These are phyloP conservation scores for Drosophila albomicans DNA, from an alignment of 1,140 invertebrate genomes.

Conservation along the genomic window DNA sequence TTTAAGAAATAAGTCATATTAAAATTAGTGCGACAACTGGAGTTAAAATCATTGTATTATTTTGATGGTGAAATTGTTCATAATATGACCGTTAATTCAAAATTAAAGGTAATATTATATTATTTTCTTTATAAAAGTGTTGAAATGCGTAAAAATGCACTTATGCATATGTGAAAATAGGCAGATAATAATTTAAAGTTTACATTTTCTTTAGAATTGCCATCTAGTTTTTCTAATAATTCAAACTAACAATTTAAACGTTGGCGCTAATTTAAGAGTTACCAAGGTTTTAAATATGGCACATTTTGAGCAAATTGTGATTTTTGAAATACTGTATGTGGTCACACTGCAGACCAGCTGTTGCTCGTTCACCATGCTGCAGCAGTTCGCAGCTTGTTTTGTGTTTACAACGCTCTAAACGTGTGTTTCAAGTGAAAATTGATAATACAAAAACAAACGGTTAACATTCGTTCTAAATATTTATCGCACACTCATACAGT, in stretches of 20 bases:
- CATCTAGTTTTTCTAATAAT: too few species aligned
- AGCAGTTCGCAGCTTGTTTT: constrained; percentile 31
- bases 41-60: too few species aligned
- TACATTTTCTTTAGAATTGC: too few species aligned
- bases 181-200: too few species aligned
- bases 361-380: constrained; percentile 42
- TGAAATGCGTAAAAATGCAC: too few species aligned
- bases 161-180: too few species aligned
- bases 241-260: too few species aligned
- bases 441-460: neutral
- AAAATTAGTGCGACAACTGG: neutral
- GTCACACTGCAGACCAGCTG: constrained; percentile 32
- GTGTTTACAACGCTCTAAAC: constrained; percentile 32
- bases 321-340: neutral
- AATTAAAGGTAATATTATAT: neutral
- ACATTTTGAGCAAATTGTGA: neutral
- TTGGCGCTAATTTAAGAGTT: too few species aligned
- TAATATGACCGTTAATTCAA: neutral
- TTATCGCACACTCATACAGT: constrained; percentile 7
- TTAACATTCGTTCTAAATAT: neutral
- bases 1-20: neutral
- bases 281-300: too few species aligned
- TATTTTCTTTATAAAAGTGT: too few species aligned
- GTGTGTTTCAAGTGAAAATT: constrained; percentile 9
- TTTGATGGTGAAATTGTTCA: neutral